These are phyloP conservation scores for Chesias legatella DNA, from an alignment of 2,888 invertebrate genomes.

Conservation along the genomic window DNA sequence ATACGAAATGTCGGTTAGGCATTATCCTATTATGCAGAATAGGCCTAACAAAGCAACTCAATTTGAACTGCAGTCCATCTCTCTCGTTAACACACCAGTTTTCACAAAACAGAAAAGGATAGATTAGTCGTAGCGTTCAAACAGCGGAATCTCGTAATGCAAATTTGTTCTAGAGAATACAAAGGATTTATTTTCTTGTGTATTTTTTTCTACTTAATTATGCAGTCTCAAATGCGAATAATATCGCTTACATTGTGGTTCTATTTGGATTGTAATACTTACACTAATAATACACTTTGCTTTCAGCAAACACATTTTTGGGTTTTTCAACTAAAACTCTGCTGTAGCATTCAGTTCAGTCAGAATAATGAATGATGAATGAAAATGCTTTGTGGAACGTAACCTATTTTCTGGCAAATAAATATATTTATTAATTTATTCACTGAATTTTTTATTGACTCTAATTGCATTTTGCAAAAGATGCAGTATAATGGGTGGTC, in stretches of 20 bases:
- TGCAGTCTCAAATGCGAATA: constrained; percentile 25
- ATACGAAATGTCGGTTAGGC: constrained; percentile 33
- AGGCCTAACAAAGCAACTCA: constrained; percentile 31
- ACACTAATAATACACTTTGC: constrained; percentile 15
- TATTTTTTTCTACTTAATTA: constrained; percentile 36
- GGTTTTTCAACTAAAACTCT: neutral
- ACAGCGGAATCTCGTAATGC: constrained; percentile 31
- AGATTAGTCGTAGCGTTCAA: constrained; percentile 17
- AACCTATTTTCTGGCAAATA: too few relatives aligned
- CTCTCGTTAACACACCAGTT: constrained; percentile 17
- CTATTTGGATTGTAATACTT: constrained; percentile 25
- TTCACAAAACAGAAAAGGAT: constrained; percentile 22
- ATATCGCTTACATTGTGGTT: constrained; percentile 26
- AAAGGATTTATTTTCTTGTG: constrained; percentile 34
- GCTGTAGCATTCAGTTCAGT: neutral
- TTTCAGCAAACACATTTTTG: constrained; percentile 15
- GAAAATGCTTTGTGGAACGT: too few relatives aligned
- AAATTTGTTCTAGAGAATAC: constrained; percentile 36
- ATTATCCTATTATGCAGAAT: constrained; percentile 46
- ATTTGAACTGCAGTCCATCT: constrained; percentile 26
- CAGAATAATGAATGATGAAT: neutral
- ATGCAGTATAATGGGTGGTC: too few relatives aligned
- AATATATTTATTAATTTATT: too few relatives aligned
- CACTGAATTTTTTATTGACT: too few relatives aligned
- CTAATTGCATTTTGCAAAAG: too few relatives aligned